A percentile compares a stretch with the other conserved stretches of the same genome.
Conservation (phyloP, 1,140 invertebrate species). For the Hestina assimilis region DNA sequence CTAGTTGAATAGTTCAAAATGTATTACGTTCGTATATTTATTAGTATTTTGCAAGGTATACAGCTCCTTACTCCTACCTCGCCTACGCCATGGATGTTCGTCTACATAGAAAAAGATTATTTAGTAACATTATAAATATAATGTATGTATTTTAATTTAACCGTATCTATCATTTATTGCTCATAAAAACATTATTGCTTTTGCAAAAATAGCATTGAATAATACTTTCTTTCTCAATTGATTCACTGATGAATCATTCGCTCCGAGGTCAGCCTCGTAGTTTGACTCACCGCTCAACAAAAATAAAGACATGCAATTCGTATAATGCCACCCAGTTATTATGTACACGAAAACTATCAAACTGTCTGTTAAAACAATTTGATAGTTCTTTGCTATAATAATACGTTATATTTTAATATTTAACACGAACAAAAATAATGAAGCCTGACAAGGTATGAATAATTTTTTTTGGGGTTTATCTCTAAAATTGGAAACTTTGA, state of each 20-base stretch:
- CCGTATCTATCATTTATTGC: background rate
- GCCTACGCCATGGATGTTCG: too few species aligned
- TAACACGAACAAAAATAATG: too few species aligned
- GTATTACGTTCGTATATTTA: too few species aligned
- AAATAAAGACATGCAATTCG: conserved; percentile 35
- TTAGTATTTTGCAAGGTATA: too few species aligned
- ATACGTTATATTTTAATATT: background rate
- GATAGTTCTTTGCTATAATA: conserved; percentile 1
- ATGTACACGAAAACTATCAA: conserved; percentile 27
- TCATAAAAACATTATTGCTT: conserved; percentile 1
- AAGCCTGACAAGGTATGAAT: too few species aligned
- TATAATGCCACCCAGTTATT: conserved; percentile 31
- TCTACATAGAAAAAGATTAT: too few species aligned
- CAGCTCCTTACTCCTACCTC: too few species aligned
- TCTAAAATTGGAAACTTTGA: too few species aligned
- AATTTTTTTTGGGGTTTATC: too few species aligned
- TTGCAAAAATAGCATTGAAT: conserved; percentile 13
- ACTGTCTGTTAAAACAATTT: conserved; percentile 12
- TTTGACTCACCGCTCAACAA: conserved; percentile 28
- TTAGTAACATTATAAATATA: too few species aligned
- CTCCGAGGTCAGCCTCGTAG: conserved; percentile 22
- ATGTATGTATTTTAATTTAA: too few species aligned
- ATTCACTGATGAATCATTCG: conserved; percentile 26
- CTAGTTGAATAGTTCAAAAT: too few species aligned
- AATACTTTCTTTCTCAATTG: conserved; percentile 28